Base-by-base conservation (phyloP, 2,113 vertebrate genomes). In the Oncorhynchus kisutch region DNA sequence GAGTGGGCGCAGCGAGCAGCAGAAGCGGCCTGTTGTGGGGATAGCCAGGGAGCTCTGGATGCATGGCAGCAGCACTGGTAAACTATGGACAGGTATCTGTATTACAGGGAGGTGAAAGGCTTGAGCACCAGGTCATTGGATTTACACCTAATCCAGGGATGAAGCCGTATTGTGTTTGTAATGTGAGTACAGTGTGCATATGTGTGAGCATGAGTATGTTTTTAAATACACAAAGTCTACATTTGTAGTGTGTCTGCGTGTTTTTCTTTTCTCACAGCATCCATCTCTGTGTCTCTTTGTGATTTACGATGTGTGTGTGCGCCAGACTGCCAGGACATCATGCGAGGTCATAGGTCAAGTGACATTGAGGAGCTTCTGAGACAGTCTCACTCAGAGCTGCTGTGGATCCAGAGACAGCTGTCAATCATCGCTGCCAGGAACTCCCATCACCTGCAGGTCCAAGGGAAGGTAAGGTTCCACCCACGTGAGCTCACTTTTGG, bases 341-440 rank as follows among this genome's bases (percentile, higher is more conserved):
- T 92, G 89, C 81, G 85, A 81, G 85, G 88, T 79, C 91, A 92
- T 82, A 89, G 80, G 74, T 87, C 90, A 5, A 83, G 81, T 0
- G 51, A 91, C 18, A 57, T 81, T 0, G 93, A 93, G 73, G 82
- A 89, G 83, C 77, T 93, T 62, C 91, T 94, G 76, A 92, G 81
- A 51, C 92, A 89, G 48, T 92, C 94, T 73, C 93, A 92, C 88
- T 79, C 86, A 18, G 94, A 94, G 80, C 88, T 94, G 74, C 79
- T 93, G 77, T 93, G 93, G 92, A 94, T 95, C 31, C 92, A 93
- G 90, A 91, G 92, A 68, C 91, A 91, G 77, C 81, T 93, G 77
- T 91, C 91, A 70, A 85, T 93, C 78, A 88, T 92, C 68, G 78
- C 85, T 67, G 69, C 74, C 45, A 91, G 92, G 72, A 87, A 90